phyloP scores from a whole-genome alignment of 2,113 vertebrate genomes.

The Corapipo altera region DNA sequence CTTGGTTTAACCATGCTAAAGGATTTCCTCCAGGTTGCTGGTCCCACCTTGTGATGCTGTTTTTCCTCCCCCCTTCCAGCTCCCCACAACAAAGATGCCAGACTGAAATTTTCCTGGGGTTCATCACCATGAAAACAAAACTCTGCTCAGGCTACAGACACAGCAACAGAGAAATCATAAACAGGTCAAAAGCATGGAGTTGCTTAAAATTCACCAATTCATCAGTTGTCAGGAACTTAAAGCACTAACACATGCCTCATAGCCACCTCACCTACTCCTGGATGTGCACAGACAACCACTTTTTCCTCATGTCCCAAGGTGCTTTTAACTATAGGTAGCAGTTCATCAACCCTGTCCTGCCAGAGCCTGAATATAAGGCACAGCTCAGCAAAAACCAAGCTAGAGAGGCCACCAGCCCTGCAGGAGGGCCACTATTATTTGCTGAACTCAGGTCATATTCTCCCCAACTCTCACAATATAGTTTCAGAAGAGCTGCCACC shows the following conservation, averaged over 20 bases:
- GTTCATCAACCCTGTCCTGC: not conserved
- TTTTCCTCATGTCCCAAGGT: not conserved
- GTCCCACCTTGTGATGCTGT: not conserved
- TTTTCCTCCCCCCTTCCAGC: not conserved
- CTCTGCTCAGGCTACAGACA: not conserved
- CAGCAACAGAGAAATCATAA: not conserved
- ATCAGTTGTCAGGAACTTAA: not conserved
- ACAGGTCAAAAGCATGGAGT: not conserved
- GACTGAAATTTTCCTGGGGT: not conserved
- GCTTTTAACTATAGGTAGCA: rapidly evolving
- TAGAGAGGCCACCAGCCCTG: not conserved
- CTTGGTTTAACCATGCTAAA: not conserved
- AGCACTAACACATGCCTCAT: not conserved
- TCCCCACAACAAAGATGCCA: rapidly evolving
- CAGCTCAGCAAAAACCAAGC: not conserved
- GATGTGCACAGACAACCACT: not conserved
- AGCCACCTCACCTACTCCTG: not conserved
- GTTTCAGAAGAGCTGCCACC: not conserved
- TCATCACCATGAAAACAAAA: not conserved
- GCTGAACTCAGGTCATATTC: not conserved
- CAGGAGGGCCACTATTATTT: rapidly evolving
- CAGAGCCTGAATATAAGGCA: not conserved
- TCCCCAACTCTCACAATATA: rapidly evolving
- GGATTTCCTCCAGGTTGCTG: not conserved
- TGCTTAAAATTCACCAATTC: not conserved